Percentiles rank a stretch among this genome's conserved stretches.
These are phyloP conservation scores for Hedya salicella DNA, from an alignment of 2,888 invertebrate species.

Conservation along the genomic window DNA sequence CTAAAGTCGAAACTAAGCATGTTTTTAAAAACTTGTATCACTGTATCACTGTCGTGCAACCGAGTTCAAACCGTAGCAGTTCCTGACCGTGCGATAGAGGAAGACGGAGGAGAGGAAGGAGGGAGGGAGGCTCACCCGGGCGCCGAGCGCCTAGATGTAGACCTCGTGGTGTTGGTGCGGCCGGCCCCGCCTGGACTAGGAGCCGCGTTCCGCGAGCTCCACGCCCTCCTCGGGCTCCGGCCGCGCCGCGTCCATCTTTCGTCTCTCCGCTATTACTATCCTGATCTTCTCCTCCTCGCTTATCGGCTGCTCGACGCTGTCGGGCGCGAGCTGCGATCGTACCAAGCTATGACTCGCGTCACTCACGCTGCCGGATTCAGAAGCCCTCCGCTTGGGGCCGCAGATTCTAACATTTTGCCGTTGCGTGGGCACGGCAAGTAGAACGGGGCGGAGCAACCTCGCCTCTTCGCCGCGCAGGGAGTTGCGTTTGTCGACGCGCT, in stretches of 20 bases:
- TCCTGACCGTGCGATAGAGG: constrained; percentile 63
- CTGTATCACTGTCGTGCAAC: constrained; percentile 69
- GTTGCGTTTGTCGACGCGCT: constrained; percentile 75
- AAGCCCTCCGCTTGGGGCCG: constrained; percentile 63
- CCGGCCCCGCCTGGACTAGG: constrained; percentile 84
- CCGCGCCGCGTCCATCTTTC: constrained; percentile 82
- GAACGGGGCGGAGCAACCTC: constrained; percentile 71
- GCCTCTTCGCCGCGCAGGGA: constrained; percentile 78
- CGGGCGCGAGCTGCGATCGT: constrained; percentile 60
- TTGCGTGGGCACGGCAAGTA: constrained; percentile 72
- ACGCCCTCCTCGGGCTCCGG: constrained; percentile 71
- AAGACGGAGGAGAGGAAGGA: constrained; percentile 51
- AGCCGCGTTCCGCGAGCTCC: constrained; percentile 75
- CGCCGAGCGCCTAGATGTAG: constrained; percentile 70
- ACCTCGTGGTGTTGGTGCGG: constrained; percentile 82
- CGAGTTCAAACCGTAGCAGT: constrained; percentile 73
- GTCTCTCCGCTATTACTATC: constrained; percentile 86
- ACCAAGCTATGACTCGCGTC: constrained; percentile 61
- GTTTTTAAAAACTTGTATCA: constrained; percentile 51
- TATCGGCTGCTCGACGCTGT: constrained; percentile 60
- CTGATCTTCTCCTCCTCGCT: constrained; percentile 84
- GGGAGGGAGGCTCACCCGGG: constrained; percentile 49
- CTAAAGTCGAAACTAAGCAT: constrained; percentile 51
- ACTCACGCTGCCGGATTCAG: constrained; percentile 66
- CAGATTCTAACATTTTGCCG: constrained; percentile 65